Evolutionary conservation across 1,140 invertebrate species (phyloP).

Genomic region (Oreohelix idahoensis): DNA sequence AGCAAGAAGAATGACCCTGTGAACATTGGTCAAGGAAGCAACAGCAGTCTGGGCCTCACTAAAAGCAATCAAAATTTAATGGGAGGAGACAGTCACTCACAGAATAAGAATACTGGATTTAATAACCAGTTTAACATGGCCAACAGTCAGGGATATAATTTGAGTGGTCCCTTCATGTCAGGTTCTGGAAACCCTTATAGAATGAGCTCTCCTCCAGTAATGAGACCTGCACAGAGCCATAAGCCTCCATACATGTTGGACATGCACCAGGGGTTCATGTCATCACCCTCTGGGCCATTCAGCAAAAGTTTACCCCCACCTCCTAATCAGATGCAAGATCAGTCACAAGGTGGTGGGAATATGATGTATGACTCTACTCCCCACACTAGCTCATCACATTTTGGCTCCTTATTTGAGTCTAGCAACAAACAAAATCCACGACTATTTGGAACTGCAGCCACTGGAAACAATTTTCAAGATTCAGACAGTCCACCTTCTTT

Average conservation of each 20-base stretch:
- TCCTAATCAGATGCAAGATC: neutral
- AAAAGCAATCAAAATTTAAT: neutral
- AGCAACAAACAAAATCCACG: neutral
- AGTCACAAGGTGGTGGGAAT: neutral
- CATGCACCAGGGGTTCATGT: conserved; percentile 17
- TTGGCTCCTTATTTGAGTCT: neutral
- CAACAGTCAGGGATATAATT: conserved; percentile 13
- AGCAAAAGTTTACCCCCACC: conserved; percentile 22
- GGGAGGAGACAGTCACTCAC: neutral
- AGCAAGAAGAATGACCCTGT: neutral
- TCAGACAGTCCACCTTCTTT: neutral
- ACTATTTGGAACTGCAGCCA: conserved; percentile 9
- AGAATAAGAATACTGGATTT: neutral
- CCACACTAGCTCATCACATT: neutral
- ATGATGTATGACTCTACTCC: conserved; percentile 7
- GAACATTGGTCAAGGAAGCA: neutral
- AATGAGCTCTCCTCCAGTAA: neutral
- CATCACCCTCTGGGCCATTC: conserved; percentile 14
- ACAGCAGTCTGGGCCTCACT: neutral
- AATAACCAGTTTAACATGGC: neutral
- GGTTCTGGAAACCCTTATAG: neutral
- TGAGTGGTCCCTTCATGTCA: conserved; percentile 16
- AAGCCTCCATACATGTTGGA: conserved; percentile 12
- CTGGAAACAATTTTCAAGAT: neutral
- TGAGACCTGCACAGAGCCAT: neutral